These are phyloP conservation scores for Caenorhabditis sp. DNA, from an alignment of 2,888 invertebrate species.

Conservation along the genomic window DNA sequence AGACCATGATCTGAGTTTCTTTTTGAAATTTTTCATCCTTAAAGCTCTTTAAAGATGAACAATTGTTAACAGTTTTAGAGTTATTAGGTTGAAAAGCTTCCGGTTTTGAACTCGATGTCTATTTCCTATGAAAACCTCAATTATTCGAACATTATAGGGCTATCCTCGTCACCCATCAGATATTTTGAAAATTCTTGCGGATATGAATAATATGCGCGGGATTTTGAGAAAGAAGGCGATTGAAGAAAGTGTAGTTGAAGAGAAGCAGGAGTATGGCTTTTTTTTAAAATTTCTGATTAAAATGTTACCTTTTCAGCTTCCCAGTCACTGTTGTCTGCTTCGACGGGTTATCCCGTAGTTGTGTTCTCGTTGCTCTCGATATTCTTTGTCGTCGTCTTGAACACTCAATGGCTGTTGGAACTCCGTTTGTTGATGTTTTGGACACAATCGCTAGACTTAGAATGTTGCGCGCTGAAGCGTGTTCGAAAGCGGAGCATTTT, in stretches of 20 bases:
- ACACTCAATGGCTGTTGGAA: constrained; percentile 29
- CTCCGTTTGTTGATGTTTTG: constrained; percentile 51
- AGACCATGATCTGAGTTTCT: too few relatives aligned
- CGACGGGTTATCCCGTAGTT: constrained; percentile 58
- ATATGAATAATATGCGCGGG: constrained; percentile 54
- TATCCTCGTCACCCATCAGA: constrained; percentile 53
- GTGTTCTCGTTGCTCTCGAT: constrained; percentile 57
- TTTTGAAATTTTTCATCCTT: too few relatives aligned
- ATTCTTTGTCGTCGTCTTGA: constrained; percentile 57
- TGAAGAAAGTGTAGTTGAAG: constrained; percentile 11
- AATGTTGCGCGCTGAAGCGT: constrained; percentile 57
- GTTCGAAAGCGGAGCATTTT: constrained; percentile 53
- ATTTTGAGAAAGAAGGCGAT: constrained; percentile 36
- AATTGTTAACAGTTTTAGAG: not conserved
- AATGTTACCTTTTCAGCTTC: constrained; percentile 19
- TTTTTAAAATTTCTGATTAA: not conserved
- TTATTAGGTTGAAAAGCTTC: too few relatives aligned
- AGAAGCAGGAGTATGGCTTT: constrained; percentile 6
- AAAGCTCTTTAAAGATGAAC: too few relatives aligned
- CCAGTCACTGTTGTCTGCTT: constrained; percentile 60
- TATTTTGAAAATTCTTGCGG: constrained; percentile 49
- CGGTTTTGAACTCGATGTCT: not conserved
- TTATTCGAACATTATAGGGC: constrained; percentile 10
- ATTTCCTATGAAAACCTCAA: not conserved
- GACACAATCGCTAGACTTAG: constrained; percentile 57